These are phyloP conservation scores for Panagrolaimus sp. DNA, from an alignment of 1,140 invertebrate genomes.

Conservation along the genomic window DNA sequence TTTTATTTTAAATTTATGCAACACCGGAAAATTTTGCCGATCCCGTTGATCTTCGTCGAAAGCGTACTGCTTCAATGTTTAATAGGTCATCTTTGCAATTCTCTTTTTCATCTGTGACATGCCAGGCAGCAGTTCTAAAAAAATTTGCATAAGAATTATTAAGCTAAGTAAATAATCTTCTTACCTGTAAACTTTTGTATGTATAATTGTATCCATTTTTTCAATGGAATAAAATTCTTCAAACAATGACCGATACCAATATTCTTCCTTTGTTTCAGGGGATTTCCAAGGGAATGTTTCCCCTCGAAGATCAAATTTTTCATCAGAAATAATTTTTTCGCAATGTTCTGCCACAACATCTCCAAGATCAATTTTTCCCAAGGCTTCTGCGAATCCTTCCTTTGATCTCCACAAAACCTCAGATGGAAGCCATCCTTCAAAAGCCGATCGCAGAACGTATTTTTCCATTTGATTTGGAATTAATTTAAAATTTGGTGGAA, in stretches of 20 bases:
- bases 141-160: neutral
- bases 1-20: conserved; percentile 32
- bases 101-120: conserved; percentile 49
- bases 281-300: conserved; percentile 51
- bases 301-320: conserved; percentile 33
- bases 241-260: conserved; percentile 55
- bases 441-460: conserved; percentile 50
- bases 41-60: conserved; percentile 57
- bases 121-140: conserved; percentile 40
- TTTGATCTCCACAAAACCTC: conserved; percentile 58
- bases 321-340: conserved; percentile 42
- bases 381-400: conserved; percentile 57
- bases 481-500: conserved; percentile 55
- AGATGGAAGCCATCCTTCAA: conserved; percentile 51
- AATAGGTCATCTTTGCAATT: conserved; percentile 44
- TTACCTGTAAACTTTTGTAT: conserved; percentile 58
- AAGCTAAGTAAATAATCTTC: neutral
- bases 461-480: conserved; percentile 53
- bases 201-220: conserved; percentile 51
- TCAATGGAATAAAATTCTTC: conserved; percentile 43
- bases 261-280: conserved; percentile 57
- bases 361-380: conserved; percentile 55
- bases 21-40: conserved; percentile 52
- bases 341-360: conserved; percentile 47
- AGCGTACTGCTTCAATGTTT: conserved; percentile 36